A percentile compares a stretch with the other conserved stretches of the same genome.
Evolutionary conservation across 2,113 vertebrate species (phyloP).

Genomic region (Podarcis muralis): DNA sequence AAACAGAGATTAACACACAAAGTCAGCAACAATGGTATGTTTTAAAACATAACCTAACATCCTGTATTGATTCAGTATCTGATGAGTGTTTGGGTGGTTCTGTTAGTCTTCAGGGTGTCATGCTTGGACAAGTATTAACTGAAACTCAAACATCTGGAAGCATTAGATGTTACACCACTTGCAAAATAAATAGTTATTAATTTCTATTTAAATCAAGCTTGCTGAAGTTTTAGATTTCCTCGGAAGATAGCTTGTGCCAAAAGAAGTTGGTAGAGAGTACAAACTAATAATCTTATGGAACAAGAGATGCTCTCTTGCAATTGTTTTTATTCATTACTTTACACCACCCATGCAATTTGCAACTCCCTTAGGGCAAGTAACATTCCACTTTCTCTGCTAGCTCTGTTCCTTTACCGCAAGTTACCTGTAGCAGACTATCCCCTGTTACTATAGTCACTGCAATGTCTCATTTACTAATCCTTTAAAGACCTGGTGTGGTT

Average conservation of each 20-base stretch:
- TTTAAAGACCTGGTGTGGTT: too few species aligned
- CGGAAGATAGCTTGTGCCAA: background rate
- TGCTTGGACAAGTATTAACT: constrained; percentile 8
- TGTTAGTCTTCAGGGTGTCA: constrained; percentile 20
- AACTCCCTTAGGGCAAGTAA: background rate
- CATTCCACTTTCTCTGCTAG: background rate
- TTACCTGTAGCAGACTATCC: background rate
- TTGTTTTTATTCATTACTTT: background rate
- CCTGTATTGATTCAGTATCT: background rate
- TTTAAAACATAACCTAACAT: background rate
- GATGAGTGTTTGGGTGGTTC: background rate
- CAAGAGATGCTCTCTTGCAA: background rate
- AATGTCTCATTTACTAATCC: background rate
- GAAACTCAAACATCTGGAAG: constrained; percentile 11
- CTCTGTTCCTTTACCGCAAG: background rate
- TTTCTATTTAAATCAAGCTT: constrained; percentile 27
- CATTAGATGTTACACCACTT: background rate
- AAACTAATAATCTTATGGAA: background rate
- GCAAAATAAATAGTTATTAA: constrained; percentile 1
- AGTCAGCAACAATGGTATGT: background rate
- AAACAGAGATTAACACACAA: background rate
- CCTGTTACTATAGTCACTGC: background rate
- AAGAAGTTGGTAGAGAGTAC: background rate
- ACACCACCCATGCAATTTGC: background rate
- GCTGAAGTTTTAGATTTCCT: background rate